Evolutionary conservation across 2,888 invertebrate species (phyloP), one percentile per base, ranked within the genome.

Genomic region (Electrophaes corylata): DNA sequence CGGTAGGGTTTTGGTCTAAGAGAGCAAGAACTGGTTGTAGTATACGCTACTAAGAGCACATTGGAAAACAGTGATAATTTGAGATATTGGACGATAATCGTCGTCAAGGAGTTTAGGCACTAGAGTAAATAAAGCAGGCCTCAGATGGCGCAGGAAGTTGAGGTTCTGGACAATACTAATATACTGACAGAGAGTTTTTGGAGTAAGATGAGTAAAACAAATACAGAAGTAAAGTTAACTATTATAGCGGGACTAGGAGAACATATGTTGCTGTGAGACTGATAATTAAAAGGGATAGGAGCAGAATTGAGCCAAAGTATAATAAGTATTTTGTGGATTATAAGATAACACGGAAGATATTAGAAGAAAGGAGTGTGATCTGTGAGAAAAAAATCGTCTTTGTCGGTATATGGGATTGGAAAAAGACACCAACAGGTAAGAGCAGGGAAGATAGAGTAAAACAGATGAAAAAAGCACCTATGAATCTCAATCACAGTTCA

Each of bases 401-500:
- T n/a, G n/a, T n/a, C n/a, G n/a, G n/a, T n/a, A n/a, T n/a, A n/a
- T n/a, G n/a, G n/a, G n/a, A n/a, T n/a, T n/a, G n/a, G n/a, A n/a
- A n/a, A n/a, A n/a, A n/a, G n/a, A n/a, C n/a, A n/a, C n/a, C n/a
- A n/a, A n/a, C n/a, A 23, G 23, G 6, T 23, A 6, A 23, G 23
- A 23, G 1, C 5, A 6, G n/a, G 10, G 26, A 8, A 4, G 44
- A 29, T 16, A 3, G 11, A 29, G 18, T 19, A 11, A 31, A 18
- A 31, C 2, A 4, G 2, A 14, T 47, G 19, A 31, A 29, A 11
- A 16, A 47, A 45, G 16, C n/a, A 66, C n/a, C 6, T 23, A 23
- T 23, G 5, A 37, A 48, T 40, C 67, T 65, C 66, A 60, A 67
- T 55, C 51, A 62, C 65, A 56, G 59, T 67, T 62, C 39, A 26